Percentiles rank a stretch among this genome's conserved stretches.
phyloP scores from a whole-genome alignment of 2,113 vertebrate genomes.

The Rhinichthys klamathensis region DNA sequence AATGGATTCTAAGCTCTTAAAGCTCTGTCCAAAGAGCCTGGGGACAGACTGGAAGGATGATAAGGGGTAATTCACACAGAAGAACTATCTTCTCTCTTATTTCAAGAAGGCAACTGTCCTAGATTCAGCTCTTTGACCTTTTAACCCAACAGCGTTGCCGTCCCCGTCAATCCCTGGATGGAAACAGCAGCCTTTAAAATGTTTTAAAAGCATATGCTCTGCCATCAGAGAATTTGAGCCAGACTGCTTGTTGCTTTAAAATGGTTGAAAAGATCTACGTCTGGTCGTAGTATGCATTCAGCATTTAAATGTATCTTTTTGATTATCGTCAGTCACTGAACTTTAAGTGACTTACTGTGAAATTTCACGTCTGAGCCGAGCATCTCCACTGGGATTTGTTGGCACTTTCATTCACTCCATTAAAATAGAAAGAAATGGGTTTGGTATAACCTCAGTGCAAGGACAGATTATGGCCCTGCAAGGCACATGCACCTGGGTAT shows the following conservation, averaged over 20 bases:
- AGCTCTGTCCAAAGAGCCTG: not conserved
- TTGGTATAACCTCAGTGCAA: constrained; percentile 10
- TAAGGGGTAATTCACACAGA: constrained; percentile 22
- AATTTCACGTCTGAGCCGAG: constrained; percentile 1
- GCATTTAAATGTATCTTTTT: constrained; percentile 27
- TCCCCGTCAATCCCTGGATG: not conserved
- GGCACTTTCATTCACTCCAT: constrained; percentile 16
- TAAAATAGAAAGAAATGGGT: constrained; percentile 1
- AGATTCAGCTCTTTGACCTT: constrained; percentile 20
- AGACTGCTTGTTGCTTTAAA: not conserved
- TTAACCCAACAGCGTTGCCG: not conserved
- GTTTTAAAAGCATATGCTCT: constrained; percentile 2
- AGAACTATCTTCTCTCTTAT: not conserved
- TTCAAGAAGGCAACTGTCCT: constrained; percentile 16
- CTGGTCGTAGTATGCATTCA: not conserved
- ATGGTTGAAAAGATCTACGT: not conserved
- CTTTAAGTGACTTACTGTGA: constrained; percentile 32
- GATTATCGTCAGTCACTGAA: constrained; percentile 15
- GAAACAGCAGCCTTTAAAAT: constrained; percentile 1
- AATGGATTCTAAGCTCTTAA: constrained; percentile 21
- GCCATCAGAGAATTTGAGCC: constrained; percentile 4
- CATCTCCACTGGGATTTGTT: constrained; percentile 17
- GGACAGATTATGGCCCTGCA: not conserved
- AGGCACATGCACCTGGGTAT: not conserved
- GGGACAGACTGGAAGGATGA: constrained; percentile 2